These are phyloP conservation scores for Crocallis elinguaria DNA, from an alignment of 2,888 invertebrate genomes.

Conservation along the genomic window DNA sequence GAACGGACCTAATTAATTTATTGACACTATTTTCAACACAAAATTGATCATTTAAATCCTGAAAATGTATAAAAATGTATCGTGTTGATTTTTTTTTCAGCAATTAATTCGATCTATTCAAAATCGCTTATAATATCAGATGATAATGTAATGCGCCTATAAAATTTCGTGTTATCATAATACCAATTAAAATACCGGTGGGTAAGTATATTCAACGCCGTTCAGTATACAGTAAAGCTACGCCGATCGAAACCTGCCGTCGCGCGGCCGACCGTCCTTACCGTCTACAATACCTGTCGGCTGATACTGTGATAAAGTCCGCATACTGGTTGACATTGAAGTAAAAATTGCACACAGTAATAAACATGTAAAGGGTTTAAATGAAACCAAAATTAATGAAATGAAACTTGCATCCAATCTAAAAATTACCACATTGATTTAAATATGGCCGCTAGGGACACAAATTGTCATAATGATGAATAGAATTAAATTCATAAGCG, in stretches of 20 bases:
- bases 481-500: not conserved
- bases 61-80: too few relatives aligned
- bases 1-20: conserved; percentile 24
- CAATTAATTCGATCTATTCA: conserved; percentile 25
- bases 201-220: conserved; percentile 78
- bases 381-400: too few relatives aligned
- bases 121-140: conserved; percentile 42
- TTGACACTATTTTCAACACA: conserved; percentile 1
- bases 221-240: conserved; percentile 62
- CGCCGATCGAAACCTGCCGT: conserved; percentile 57
- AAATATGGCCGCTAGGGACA: too few relatives aligned
- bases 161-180: conserved; percentile 72
- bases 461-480: too few relatives aligned
- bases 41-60: too few relatives aligned
- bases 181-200: conserved; percentile 85
- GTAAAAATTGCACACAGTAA: not conserved
- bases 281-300: conserved; percentile 40
- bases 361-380: not conserved
- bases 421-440: too few relatives aligned
- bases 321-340: conserved; percentile 11
- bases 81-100: not conserved
- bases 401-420: too few relatives aligned
- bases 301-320: conserved; percentile 24
- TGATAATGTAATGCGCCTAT: conserved; percentile 63
- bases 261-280: conserved; percentile 68